Percentiles rank a stretch among this genome's conserved stretches.
These are phyloP conservation scores for Ectemnius cavifrons DNA, from an alignment of 2,888 invertebrate species.

Conservation along the genomic window DNA sequence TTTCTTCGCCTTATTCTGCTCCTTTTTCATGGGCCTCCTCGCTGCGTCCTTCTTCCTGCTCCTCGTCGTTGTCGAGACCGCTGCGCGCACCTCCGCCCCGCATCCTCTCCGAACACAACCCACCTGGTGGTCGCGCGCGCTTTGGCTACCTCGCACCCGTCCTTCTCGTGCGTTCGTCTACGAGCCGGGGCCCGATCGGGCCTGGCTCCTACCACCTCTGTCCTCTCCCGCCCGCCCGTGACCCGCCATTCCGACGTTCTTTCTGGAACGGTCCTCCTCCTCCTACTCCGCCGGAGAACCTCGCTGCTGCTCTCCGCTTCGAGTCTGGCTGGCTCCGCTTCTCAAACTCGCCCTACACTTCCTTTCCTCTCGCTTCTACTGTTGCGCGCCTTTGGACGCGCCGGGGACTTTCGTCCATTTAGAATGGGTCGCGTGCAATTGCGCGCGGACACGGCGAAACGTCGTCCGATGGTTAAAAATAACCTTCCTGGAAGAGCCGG, in stretches of 20 bases:
- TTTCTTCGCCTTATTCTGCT: slow-evolving; percentile 24
- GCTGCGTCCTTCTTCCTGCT: slow-evolving; percentile 35
- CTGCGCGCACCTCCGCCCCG: slow-evolving; percentile 40
- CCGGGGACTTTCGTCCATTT: slow-evolving; percentile 46
- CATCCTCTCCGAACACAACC: slow-evolving; percentile 40
- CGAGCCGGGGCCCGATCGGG: slow-evolving; percentile 43
- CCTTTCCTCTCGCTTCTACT: background rate
- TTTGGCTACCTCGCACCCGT: slow-evolving; percentile 46
- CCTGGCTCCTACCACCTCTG: slow-evolving; percentile 19
- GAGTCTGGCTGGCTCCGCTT: background rate
- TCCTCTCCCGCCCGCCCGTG: background rate
- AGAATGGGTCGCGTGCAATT: slow-evolving; percentile 29
- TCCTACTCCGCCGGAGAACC: background rate
- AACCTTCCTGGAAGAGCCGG: slow-evolving; percentile 59
- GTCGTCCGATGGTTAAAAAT: slow-evolving; percentile 60
- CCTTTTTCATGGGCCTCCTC: slow-evolving; percentile 27
- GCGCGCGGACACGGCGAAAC: slow-evolving; percentile 32
- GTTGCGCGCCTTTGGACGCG: slow-evolving; percentile 14
- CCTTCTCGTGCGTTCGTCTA: slow-evolving; percentile 51
- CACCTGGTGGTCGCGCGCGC: too few species aligned
- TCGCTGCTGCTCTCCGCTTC: too few species aligned
- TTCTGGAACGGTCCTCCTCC: slow-evolving; percentile 10
- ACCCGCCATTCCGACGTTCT: background rate
- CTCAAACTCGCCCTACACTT: background rate
- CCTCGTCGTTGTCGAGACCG: slow-evolving; percentile 56